Percentiles rank a stretch among this genome's conserved stretches.
phyloP scores from a whole-genome alignment of 2,113 vertebrate species.

The Calonectris borealis region DNA sequence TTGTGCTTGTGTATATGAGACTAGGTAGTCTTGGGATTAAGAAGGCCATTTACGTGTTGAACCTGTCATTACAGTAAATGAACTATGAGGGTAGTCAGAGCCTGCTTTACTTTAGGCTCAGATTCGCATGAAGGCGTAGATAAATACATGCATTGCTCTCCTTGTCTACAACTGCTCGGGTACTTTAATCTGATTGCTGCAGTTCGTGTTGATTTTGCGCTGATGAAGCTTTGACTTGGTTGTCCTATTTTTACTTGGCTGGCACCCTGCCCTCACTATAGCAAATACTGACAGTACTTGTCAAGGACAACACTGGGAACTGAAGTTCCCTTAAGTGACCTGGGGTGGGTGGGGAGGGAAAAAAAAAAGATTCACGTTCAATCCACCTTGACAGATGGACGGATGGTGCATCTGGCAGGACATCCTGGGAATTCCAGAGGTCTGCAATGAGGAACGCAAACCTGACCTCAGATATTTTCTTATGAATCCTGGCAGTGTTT shows the following conservation, averaged over 20 bases:
- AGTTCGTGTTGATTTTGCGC: neutral
- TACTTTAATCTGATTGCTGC: conserved; percentile 6
- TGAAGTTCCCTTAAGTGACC: neutral
- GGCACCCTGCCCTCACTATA: conserved; percentile 24
- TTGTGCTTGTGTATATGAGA: neutral
- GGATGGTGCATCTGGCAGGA: neutral
- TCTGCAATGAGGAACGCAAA: neutral
- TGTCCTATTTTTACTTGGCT: conserved; percentile 34
- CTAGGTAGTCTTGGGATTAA: neutral
- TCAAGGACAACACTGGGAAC: conserved; percentile 16
- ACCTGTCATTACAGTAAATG: neutral
- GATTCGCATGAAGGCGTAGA: neutral
- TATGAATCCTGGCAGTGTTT: neutral
- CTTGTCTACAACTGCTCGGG: neutral
- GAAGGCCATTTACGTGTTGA: neutral
- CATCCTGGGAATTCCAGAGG: neutral
- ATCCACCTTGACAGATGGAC: neutral
- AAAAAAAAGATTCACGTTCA: rapidly evolving
- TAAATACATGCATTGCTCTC: neutral
- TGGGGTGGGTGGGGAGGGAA: neutral
- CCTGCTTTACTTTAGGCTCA: neutral
- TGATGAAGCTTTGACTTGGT: conserved; percentile 16
- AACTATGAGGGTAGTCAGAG: neutral
- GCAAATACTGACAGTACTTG: neutral
- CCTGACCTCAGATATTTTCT: neutral